Percentiles rank a stretch among this genome's conserved stretches.
Conservation (phyloP, 2,888 invertebrate genomes). For the Drosophila mimica region DNA sequence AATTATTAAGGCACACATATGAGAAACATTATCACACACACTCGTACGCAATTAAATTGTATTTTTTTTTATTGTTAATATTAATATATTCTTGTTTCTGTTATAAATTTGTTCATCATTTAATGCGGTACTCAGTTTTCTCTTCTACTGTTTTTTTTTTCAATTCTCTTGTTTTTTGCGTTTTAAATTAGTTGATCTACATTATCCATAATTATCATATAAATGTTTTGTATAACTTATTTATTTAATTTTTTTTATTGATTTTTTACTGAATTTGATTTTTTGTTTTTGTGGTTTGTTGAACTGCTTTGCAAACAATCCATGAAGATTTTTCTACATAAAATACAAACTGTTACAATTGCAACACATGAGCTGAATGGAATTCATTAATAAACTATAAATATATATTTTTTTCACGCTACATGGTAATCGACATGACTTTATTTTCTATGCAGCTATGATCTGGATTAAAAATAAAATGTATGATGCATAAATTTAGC, state of each 20-base stretch:
- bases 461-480: neutral
- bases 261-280: conserved; percentile 27
- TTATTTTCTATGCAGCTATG: conserved; percentile 1
- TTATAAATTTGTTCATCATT: conserved; percentile 61
- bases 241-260: conserved; percentile 38
- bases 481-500: conserved; percentile 1
- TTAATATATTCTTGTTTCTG: conserved; percentile 35
- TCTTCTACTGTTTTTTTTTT: conserved; percentile 18
- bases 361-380: conserved; percentile 24
- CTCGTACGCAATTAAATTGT: conserved; percentile 72
- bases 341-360: conserved; percentile 49
- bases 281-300: conserved; percentile 38
- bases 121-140: conserved; percentile 41
- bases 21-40: conserved; percentile 38
- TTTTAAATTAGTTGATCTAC: conserved; percentile 63
- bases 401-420: neutral
- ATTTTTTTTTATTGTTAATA: conserved; percentile 32
- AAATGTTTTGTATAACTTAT: conserved; percentile 73
- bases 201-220: conserved; percentile 74
- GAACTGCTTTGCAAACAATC: conserved; percentile 50
- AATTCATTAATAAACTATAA: conserved; percentile 10
- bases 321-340: conserved; percentile 52
- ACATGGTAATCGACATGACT: neutral
- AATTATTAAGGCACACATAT: conserved; percentile 50
- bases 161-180: conserved; percentile 10